Conservation (phyloP, 2,888 invertebrate genomes). For the Phaedon cochleariae region DNA sequence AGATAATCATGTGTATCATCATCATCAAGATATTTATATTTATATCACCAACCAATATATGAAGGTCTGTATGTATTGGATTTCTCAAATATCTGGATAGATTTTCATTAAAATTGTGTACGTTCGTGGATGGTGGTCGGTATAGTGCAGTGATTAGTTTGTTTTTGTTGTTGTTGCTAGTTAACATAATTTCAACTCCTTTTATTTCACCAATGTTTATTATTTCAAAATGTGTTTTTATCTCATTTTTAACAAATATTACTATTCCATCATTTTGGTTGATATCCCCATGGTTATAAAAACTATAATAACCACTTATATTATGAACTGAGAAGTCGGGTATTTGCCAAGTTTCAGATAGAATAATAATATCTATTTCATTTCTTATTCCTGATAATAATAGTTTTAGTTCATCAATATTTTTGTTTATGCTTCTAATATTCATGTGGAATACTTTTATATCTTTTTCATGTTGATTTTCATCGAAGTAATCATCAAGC, state of each 20-base stretch:
- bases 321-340: background rate
- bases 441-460: conserved; percentile 6
- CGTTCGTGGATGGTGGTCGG: background rate
- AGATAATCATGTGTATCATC: background rate
- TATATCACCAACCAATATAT: background rate
- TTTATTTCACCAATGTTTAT: background rate
- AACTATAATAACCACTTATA: background rate
- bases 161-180: background rate
- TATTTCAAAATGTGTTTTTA: background rate
- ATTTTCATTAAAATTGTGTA: background rate
- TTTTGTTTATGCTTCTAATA: background rate
- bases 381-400: background rate
- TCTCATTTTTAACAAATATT: background rate
- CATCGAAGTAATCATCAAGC: background rate
- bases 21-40: background rate
- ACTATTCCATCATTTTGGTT: background rate
- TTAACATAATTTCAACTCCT: background rate
- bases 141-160: background rate
- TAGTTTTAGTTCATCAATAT: background rate
- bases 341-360: background rate
- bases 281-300: background rate
- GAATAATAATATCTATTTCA: background rate
- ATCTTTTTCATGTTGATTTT: background rate
- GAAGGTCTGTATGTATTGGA: background rate
- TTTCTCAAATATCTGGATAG: background rate